Conservation (phyloP, 37 sponge, comb jelly and placozoan species). For the Ephydatia muelleri region DNA sequence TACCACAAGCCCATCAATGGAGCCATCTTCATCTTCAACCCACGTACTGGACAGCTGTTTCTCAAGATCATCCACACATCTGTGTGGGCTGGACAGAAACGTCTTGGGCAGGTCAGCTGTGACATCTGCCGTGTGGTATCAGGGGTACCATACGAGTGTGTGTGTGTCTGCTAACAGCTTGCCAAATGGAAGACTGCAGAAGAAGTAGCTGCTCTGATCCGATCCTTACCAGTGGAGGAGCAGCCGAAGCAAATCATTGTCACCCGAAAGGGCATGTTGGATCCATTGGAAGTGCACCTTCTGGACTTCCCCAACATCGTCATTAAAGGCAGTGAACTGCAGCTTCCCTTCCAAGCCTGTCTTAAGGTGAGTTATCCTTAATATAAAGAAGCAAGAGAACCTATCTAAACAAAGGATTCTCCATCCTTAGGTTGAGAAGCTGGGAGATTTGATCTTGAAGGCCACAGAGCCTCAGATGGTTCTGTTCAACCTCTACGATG, state of each 20-base stretch:
- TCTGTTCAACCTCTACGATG: conserved; percentile 98
- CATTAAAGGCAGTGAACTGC: conserved; percentile 98
- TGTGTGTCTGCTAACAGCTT: conserved; percentile 52
- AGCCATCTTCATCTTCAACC: conserved; percentile 99
- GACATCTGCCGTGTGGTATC: background rate
- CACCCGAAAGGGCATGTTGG: conserved; percentile 98
- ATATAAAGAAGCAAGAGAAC: too few relatives aligned
- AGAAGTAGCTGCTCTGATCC: conserved; percentile 97
- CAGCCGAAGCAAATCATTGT: conserved; percentile 99
- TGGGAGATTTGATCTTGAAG: conserved; percentile 97
- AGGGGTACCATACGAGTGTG: background rate
- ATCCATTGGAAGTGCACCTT: conserved; percentile 97
- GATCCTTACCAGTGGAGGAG: conserved; percentile 99
- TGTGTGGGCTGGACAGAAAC: conserved; percentile 99
- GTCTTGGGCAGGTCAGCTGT: conserved; percentile 86
- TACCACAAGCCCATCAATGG: conserved; percentile 99
- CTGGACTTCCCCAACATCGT: conserved; percentile 99
- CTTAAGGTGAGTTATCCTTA: conserved; percentile 90
- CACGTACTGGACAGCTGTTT: conserved; percentile 99
- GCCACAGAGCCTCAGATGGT: conserved; percentile 99
- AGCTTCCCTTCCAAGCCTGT: conserved; percentile 99
- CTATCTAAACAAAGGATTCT: background rate
- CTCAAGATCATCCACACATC: conserved; percentile 99
- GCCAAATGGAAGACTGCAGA: conserved; percentile 99
- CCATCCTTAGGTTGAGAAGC: conserved; percentile 85